phyloP scores from a whole-genome alignment of 2,797 vertebrate genomes.

The Phoxinus dragarum region DNA sequence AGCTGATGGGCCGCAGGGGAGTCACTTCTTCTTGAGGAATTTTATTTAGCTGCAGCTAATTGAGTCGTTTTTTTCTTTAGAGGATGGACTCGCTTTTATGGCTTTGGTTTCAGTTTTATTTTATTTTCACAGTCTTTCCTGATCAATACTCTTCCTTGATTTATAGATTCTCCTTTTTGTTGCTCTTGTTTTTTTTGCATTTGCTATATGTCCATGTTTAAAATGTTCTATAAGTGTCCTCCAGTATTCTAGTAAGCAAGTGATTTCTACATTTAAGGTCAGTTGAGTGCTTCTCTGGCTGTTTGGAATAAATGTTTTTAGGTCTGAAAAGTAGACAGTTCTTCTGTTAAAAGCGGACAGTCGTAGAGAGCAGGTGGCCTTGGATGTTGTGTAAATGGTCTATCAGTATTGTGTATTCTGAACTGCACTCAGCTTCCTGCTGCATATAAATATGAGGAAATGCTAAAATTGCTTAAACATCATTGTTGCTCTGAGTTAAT shows the following conservation, averaged over 20 bases:
- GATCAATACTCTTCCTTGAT: neutral
- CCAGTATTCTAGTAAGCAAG: neutral
- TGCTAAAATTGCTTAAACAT: neutral
- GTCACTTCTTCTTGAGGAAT: neutral
- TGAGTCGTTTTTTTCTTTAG: constrained; percentile 2
- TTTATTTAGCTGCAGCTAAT: constrained; percentile 9
- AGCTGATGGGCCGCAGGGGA: neutral
- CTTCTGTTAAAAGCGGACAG: neutral
- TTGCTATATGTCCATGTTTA: neutral
- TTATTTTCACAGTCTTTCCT: neutral
- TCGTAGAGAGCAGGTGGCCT: neutral
- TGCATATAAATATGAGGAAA: neutral
- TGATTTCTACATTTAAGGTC: neutral
- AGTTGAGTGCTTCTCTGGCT: neutral
- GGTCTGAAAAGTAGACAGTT: neutral
- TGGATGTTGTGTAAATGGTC: neutral
- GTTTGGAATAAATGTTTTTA: neutral
- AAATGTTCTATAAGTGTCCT: neutral
- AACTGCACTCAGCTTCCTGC: neutral
- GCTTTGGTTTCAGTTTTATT: neutral
- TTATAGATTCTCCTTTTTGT: neutral
- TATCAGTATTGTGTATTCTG: neutral
- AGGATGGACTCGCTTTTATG: neutral
- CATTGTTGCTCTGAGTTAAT: neutral
- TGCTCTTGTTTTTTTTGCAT: neutral